These are phyloP conservation scores for Pagrus major DNA, from an alignment of 2,113 vertebrate species.

Conservation along the genomic window DNA sequence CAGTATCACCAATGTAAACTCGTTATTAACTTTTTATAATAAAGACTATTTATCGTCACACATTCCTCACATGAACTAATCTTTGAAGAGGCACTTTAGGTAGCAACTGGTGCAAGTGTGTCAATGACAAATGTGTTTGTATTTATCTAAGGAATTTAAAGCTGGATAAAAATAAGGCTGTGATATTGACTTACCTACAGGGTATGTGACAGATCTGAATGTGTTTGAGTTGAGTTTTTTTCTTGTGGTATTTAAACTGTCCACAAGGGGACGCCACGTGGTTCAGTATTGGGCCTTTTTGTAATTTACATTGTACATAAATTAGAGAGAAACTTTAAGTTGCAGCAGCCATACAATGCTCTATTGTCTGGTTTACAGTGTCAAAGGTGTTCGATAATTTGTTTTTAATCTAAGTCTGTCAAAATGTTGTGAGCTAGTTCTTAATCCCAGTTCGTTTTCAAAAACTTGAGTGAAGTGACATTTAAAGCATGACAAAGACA, in stretches of 20 bases:
- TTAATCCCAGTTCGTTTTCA: neutral
- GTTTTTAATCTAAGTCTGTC: neutral
- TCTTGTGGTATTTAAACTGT: neutral
- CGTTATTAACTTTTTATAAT: neutral
- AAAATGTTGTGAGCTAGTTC: neutral
- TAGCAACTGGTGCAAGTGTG: neutral
- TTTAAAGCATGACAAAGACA: neutral
- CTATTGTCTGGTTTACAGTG: neutral
- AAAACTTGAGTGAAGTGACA: neutral
- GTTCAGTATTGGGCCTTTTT: neutral
- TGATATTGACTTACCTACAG: neutral
- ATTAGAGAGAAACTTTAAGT: neutral
- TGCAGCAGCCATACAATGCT: neutral
- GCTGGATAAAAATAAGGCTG: neutral
- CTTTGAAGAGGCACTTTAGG: neutral
- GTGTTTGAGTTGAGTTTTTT: neutral
- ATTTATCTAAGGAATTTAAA: neutral
- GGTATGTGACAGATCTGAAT: neutral
- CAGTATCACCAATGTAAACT: neutral
- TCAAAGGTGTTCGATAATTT: neutral
- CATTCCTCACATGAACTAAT: neutral
- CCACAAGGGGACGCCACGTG: conserved; percentile 25
- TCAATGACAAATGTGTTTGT: neutral
- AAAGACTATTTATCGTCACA: neutral
- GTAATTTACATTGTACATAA: neutral